Percentiles rank a stretch among this genome's conserved stretches.
These are phyloP conservation scores for Nephrotoma guestfalica DNA, from an alignment of 2,888 invertebrate species.

Conservation along the genomic window DNA sequence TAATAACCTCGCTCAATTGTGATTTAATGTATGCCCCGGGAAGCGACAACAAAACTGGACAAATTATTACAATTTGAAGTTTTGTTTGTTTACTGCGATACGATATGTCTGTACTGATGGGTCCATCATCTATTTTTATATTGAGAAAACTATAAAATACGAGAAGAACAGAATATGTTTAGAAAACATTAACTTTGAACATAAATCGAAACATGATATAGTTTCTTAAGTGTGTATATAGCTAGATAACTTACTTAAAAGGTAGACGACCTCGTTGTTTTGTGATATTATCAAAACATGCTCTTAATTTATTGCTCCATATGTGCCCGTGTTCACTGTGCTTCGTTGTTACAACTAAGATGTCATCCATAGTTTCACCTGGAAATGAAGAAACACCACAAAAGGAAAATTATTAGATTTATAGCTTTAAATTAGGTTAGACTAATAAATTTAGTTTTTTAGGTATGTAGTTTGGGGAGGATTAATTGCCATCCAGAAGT, in stretches of 20 bases:
- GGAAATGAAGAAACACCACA: not conserved
- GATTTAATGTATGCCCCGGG: constrained; percentile 27
- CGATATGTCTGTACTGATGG: constrained; percentile 33
- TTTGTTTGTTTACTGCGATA: constrained; percentile 45
- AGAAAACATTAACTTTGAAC: not conserved
- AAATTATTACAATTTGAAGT: constrained; percentile 65
- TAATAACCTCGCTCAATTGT: constrained; percentile 27
- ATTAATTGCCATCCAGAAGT: not conserved
- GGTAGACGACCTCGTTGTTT: constrained; percentile 65
- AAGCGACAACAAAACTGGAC: constrained; percentile 52
- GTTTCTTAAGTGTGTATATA: constrained; percentile 1
- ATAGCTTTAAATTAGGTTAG: not conserved
- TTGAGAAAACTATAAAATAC: constrained; percentile 49
- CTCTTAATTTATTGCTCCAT: constrained; percentile 69
- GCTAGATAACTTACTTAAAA: constrained; percentile 49
- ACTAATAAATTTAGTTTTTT: not conserved
- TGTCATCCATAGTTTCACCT: constrained; percentile 56
- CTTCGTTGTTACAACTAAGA: constrained; percentile 63
- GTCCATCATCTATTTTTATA: constrained; percentile 55
- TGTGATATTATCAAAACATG: constrained; percentile 73
- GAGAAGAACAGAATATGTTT: constrained; percentile 8
- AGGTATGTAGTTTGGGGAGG: not conserved
- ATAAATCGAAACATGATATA: not conserved
- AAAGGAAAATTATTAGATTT: not conserved
- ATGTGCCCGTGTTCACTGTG: constrained; percentile 62